Base-by-base conservation (phyloP, 2,113 vertebrate genomes). In the Protomyctophum bolini region DNA sequence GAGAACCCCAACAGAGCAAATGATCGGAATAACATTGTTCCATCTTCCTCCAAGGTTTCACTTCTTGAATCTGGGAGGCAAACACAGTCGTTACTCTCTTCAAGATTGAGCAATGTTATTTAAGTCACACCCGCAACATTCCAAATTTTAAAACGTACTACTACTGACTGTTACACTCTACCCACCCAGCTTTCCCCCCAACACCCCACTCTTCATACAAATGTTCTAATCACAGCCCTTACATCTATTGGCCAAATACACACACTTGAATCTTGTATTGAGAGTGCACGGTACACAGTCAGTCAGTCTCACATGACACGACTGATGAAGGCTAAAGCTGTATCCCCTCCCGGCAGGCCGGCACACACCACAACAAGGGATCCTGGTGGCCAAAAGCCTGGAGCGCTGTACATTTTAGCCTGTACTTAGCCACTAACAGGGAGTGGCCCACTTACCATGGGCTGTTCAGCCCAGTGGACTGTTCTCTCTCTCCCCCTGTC, bases 141-240 rank as follows among this genome's bases (percentile, higher is more conserved):
- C 63, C 54, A 29, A 7, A 41, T 66, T 66, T 66, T 57, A 85
- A 83, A 85, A 85, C 76, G 85, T 77, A 12, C 10, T 33, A 12
- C 10, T 33, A 21, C 21, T 21, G 1, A 21, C 1, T 21, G 21
- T 21, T 21, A 21, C 33, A 41, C 33, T 41, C 33, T 41, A 6
- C 33, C 33, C 33, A 6, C 33, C 33, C 33, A 41, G 33, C 33
- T 41, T 6, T 41, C 1, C 3, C 33, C 33, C 33, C 3, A 41
- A 41, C 3, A 4, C 33, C 33, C 33, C 33, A 56, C 49, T 57
- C 70, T 45, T 66, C 10, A 41, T 73, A 48, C 46, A 9, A 10
- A 67, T 89, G 76, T 80, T 68, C 74, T 73, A 83, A 82, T 82
- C 73, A 33, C 68, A 70, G 58, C 59, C 63, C 41, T 70, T 70